phyloP scores from a whole-genome alignment of 2,797 vertebrate species.

The Pseudochirops cupreus region DNA sequence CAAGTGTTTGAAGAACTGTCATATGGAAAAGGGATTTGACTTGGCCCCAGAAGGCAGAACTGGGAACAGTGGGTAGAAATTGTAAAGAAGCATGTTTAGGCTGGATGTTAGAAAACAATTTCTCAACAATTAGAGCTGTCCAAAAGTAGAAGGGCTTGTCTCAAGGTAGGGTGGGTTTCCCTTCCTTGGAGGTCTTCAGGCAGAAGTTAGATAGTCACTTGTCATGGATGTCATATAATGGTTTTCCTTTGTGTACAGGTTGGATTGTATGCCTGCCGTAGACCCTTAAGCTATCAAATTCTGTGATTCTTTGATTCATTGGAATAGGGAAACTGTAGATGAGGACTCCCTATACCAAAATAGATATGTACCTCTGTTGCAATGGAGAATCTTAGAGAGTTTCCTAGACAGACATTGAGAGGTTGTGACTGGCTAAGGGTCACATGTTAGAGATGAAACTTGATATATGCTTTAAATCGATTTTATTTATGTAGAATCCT shows the following conservation, averaged over 20 bases:
- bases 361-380: neutral
- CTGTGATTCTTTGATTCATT: neutral
- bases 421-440: neutral
- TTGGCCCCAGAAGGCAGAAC: neutral
- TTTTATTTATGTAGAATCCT: neutral
- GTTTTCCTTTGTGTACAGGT: neutral
- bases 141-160: neutral
- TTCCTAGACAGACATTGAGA: too few species aligned
- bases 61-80: neutral
- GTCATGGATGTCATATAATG: neutral
- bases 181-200: neutral
- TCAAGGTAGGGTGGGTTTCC: neutral
- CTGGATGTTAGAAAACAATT: neutral
- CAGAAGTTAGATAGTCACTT: neutral
- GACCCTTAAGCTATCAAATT: neutral
- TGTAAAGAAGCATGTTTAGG: neutral
- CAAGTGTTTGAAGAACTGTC: neutral
- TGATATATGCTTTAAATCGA: neutral
- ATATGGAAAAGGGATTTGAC: neutral
- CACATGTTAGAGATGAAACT: neutral
- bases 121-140: neutral
- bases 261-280: neutral
- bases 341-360: neutral
- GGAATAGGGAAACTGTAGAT: neutral
- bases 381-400: neutral